Conservation (phyloP, 2,797 vertebrate genomes). For the Synaphobranchus kaupii region DNA sequence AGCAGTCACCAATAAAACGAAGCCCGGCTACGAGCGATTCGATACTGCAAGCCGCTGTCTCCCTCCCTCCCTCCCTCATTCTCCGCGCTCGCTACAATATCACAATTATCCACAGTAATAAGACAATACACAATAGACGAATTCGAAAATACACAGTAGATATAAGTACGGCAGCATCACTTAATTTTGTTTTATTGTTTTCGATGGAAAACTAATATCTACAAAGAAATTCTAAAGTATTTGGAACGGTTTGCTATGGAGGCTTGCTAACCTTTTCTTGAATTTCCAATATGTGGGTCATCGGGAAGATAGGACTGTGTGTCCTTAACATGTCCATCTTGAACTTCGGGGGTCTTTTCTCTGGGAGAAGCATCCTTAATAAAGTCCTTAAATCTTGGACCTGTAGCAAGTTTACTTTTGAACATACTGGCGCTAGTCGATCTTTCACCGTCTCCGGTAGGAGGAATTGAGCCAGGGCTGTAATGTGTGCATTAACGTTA, state of each 20-base stretch:
- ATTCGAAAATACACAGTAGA: background rate
- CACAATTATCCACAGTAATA: background rate
- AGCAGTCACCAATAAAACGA: no score
- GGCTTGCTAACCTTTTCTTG: slow-evolving; percentile 74
- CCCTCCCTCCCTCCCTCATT: no score
- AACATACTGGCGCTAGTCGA: slow-evolving; percentile 52
- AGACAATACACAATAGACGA: background rate
- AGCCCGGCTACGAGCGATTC: no score
- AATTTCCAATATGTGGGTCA: slow-evolving; percentile 52
- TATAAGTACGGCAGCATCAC: background rate
- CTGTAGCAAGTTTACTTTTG: slow-evolving; percentile 65
- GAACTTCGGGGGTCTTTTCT: background rate
- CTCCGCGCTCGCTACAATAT: no score
- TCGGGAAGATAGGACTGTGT: slow-evolving; percentile 61
- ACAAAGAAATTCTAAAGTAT: background rate
- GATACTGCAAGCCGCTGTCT: no score
- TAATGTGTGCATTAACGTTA: slow-evolving; percentile 42
- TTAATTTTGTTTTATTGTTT: background rate
- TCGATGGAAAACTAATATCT: background rate
- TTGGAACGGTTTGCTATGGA: background rate
- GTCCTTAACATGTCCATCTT: slow-evolving; percentile 46
- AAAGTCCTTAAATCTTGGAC: slow-evolving; percentile 80
- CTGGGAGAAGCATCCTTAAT: slow-evolving; percentile 57
- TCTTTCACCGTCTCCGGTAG: slow-evolving; percentile 26
- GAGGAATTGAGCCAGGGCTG: slow-evolving; percentile 28